phyloP scores from a whole-genome alignment of 1,140 invertebrate species.

The Drosophila varians region DNA sequence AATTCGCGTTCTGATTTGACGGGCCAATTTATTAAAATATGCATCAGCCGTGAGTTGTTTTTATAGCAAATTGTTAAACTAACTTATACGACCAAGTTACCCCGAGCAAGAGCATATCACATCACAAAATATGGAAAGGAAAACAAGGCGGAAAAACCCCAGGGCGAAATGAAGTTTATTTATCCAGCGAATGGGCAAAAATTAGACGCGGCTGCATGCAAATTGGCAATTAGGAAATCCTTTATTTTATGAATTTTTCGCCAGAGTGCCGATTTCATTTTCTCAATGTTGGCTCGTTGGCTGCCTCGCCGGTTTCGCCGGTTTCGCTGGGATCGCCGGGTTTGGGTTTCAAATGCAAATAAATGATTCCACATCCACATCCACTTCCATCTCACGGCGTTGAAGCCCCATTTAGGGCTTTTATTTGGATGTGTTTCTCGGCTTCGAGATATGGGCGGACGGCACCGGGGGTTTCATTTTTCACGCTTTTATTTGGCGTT shows the following conservation, averaged over 20 bases:
- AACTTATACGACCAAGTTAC: neutral
- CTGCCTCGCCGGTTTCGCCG: constrained; percentile 14
- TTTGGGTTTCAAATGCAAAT: constrained; percentile 67
- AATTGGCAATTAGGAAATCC: constrained; percentile 80
- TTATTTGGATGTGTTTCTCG: constrained; percentile 12
- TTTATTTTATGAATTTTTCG: constrained; percentile 75
- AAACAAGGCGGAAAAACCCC: constrained; percentile 20
- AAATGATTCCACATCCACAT: constrained; percentile 27
- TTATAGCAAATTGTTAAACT: neutral
- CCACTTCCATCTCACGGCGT: constrained; percentile 29
- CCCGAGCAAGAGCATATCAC: constrained; percentile 11
- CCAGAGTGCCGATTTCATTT: constrained; percentile 65
- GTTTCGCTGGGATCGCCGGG: neutral
- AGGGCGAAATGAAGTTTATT: constrained; percentile 71
- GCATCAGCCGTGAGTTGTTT: neutral
- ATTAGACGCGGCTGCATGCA: constrained; percentile 76
- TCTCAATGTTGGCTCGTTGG: constrained; percentile 43
- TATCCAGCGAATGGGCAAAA: constrained; percentile 75
- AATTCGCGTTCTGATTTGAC: no score
- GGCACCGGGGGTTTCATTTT: constrained; percentile 39
- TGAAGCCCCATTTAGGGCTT: constrained; percentile 57
- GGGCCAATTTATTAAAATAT: no score
- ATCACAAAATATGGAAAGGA: neutral
- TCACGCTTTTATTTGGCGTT: constrained; percentile 64
- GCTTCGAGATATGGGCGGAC: constrained; percentile 1